Conservation (phyloP, 2,888 invertebrate species). For the Sminthurinus aureus region DNA sequence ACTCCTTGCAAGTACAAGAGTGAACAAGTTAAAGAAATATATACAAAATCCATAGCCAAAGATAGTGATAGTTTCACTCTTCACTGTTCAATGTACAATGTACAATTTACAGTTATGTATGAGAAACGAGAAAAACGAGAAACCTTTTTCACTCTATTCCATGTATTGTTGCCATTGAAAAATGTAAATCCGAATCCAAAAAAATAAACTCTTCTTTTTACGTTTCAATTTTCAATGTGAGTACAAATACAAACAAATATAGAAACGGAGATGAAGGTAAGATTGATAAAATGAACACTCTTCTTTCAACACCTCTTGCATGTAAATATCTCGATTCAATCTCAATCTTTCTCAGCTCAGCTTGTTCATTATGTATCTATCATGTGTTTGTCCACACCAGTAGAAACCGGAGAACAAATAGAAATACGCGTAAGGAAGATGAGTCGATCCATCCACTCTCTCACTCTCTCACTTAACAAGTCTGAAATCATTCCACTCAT, state of each 20-base stretch:
- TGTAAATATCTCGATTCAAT: background rate
- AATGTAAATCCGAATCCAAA: constrained; percentile 7
- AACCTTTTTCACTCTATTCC: constrained; percentile 1
- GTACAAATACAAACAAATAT: background rate
- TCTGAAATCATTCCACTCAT: constrained; percentile 40
- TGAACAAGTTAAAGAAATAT: background rate
- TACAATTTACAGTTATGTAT: too few species aligned
- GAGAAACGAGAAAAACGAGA: too few species aligned
- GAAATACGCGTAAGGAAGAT: background rate
- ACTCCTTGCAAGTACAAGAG: too few species aligned
- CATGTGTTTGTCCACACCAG: too few species aligned
- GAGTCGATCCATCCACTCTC: background rate
- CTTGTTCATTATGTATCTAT: too few species aligned
- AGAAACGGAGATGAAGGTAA: too few species aligned
- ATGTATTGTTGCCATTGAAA: background rate
- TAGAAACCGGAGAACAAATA: too few species aligned
- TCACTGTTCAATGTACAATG: too few species aligned
- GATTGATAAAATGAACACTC: background rate
- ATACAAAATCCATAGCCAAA: background rate
- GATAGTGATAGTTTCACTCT: too few species aligned
- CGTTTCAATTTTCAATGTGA: background rate
- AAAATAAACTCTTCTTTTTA: constrained; percentile 1
- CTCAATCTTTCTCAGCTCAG: background rate
- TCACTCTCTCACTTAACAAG: constrained; percentile 29
- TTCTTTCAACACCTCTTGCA: background rate